Percentiles rank a stretch among this genome's conserved stretches.
Conservation (phyloP, 2,888 invertebrate genomes). For the Onchidella celtica region DNA sequence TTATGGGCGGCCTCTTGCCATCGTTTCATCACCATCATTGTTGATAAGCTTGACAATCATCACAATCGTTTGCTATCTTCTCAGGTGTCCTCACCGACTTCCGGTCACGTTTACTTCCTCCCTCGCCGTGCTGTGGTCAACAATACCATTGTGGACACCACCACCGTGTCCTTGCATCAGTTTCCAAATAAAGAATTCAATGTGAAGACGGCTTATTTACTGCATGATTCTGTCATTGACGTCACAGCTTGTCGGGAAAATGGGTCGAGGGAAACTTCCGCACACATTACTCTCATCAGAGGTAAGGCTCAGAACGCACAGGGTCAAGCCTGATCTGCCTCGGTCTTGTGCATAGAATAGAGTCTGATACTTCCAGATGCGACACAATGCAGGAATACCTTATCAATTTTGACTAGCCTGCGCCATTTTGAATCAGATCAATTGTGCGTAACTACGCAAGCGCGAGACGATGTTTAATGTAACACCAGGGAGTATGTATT, state of each 20-base stretch:
- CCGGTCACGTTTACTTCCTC: constrained; percentile 10
- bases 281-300: constrained; percentile 12
- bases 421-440: no score
- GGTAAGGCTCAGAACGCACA: not conserved
- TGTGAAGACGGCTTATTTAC: not conserved
- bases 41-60: not conserved
- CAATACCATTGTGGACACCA: not conserved
- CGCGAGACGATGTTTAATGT: no score
- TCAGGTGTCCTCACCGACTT: constrained; percentile 1
- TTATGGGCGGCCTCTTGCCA: not conserved
- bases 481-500: no score
- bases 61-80: no score
- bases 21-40: not conserved
- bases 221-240: not conserved
- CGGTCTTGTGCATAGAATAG: no score
- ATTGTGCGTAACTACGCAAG: no score
- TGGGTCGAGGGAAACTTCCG: not conserved
- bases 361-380: no score
- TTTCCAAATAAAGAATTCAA: constrained; percentile 1
- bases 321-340: no score
- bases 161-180: not conserved
- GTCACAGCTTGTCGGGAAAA: constrained; percentile 18
- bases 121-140: constrained; percentile 13
- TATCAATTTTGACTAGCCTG: no score
- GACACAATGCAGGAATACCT: no score